phyloP scores from a whole-genome alignment of 2,888 invertebrate genomes.

The Allolobophora icterica region DNA sequence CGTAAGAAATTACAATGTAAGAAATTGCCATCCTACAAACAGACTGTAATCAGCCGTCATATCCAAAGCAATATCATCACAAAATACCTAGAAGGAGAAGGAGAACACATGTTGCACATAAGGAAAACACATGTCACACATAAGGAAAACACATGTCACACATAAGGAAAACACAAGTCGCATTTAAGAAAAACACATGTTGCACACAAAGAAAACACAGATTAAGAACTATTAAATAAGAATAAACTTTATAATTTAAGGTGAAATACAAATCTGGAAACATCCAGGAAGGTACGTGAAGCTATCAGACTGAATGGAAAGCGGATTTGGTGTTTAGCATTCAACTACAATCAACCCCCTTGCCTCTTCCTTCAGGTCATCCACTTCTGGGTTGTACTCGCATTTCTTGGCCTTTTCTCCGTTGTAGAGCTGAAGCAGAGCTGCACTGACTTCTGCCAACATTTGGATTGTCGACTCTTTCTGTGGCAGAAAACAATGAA shows the following conservation, averaged over 20 bases:
- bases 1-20: background rate
- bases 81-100: background rate
- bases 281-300: background rate
- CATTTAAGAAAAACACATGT: too few species aligned
- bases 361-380: background rate
- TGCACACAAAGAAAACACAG: too few species aligned
- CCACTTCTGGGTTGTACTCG: background rate
- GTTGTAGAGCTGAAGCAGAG: slow-evolving; percentile 4
- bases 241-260: too few species aligned
- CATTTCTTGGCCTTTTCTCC: background rate
- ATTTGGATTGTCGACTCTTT: background rate
- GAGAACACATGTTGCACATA: too few species aligned
- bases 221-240: too few species aligned
- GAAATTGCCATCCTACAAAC: background rate
- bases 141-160: too few species aligned
- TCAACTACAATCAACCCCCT: background rate
- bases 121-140: too few species aligned
- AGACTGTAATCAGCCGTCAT: background rate
- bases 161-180: too few species aligned
- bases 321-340: background rate
- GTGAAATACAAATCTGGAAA: too few species aligned
- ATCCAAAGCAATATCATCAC: background rate
- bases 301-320: background rate
- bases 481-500: background rate
- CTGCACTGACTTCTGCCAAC: background rate